Conservation (phyloP, 2,113 vertebrate species). For the Syngnathoides biaculeatus region DNA sequence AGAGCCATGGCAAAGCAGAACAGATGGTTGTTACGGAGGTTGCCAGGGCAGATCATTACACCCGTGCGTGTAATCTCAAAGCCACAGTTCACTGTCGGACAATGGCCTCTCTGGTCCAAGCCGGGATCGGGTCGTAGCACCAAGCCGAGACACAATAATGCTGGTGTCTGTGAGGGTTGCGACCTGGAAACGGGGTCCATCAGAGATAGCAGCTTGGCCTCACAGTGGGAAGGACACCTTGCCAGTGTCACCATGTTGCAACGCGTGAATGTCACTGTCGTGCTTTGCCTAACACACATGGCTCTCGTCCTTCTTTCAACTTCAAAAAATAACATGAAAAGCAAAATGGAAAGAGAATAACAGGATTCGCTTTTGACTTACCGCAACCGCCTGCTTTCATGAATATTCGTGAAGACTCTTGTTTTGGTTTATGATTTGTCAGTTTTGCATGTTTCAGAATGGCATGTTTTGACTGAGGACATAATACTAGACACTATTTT, state of each 20-base stretch:
- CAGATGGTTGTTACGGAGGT: conserved; percentile 76
- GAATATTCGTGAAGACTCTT: conserved; percentile 27
- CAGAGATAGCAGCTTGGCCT: conserved; percentile 76
- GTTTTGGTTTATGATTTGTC: conserved; percentile 42
- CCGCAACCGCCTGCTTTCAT: conserved; percentile 30
- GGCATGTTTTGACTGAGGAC: conserved; percentile 28
- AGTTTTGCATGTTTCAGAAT: conserved; percentile 23
- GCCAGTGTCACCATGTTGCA: conserved; percentile 64
- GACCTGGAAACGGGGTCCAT: conserved; percentile 74
- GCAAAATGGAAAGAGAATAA: conserved; percentile 32
- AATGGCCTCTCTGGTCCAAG: conserved; percentile 62
- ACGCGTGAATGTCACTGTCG: conserved; percentile 74
- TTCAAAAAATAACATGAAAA: conserved; percentile 48
- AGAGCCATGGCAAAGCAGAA: conserved; percentile 63
- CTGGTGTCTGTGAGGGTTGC: conserved; percentile 74
- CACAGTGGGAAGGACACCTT: conserved; percentile 66
- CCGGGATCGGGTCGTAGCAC: conserved; percentile 57
- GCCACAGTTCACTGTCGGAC: conserved; percentile 66
- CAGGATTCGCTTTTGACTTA: conserved; percentile 40
- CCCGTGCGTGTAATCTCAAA: conserved; percentile 54
- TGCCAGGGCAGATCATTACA: conserved; percentile 61
- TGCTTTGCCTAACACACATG: conserved; percentile 39
- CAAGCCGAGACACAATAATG: conserved; percentile 79
- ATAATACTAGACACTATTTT: conserved; percentile 25
- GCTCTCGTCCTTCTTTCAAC: conserved; percentile 26